Conservation (phyloP, 2,797 vertebrate genomes). For the Botia almorhae region DNA sequence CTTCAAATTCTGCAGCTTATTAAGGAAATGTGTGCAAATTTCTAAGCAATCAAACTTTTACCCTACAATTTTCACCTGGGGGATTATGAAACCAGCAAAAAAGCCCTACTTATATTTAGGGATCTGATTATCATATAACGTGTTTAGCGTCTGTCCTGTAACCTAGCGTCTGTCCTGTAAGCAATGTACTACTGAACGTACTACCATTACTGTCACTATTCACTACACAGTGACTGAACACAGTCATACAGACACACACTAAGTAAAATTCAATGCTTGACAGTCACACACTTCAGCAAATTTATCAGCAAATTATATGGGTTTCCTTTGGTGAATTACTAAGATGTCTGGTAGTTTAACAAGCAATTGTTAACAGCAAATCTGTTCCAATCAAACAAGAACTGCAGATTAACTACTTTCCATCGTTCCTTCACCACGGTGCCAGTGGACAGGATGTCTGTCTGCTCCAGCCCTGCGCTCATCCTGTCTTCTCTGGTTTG, state of each 20-base stretch:
- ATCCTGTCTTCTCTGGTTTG: constrained; percentile 80
- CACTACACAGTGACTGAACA: neutral
- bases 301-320: neutral
- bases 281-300: neutral
- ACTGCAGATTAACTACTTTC: constrained; percentile 91
- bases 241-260: neutral
- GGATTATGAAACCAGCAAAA: too few relatives aligned
- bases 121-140: neutral
- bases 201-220: constrained; percentile 22
- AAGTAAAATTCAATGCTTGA: neutral
- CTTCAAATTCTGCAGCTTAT: neutral
- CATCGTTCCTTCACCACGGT: constrained; percentile 98
- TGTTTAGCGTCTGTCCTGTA: neutral
- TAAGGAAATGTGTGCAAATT: too few relatives aligned
- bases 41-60: too few relatives aligned
- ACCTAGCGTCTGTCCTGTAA: neutral
- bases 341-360: neutral
- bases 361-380: neutral
- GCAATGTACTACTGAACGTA: neutral
- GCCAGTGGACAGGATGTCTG: constrained; percentile 93
- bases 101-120: neutral
- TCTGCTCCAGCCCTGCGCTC: constrained; percentile 93
- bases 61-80: too few relatives aligned
- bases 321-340: neutral
- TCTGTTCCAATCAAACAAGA: neutral